Percentiles rank a stretch among this genome's conserved stretches.
Evolutionary conservation across 2,797 vertebrate genomes (phyloP).

Genomic region (Caiman crocodilus): DNA sequence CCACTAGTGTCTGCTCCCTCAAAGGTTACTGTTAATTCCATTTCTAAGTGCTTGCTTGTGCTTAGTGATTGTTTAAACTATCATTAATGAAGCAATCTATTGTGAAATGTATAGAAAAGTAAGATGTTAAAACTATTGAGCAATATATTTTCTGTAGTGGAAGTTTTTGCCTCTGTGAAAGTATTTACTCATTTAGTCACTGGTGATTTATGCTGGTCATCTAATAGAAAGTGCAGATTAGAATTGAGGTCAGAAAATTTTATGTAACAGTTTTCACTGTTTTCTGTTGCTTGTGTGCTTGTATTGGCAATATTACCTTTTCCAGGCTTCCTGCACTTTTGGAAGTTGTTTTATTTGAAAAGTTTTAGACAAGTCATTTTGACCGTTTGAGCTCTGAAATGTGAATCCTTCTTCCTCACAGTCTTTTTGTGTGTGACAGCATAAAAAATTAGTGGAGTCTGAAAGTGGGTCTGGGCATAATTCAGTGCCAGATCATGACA

Average conservation of each 20-base stretch:
- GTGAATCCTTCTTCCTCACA: not conserved
- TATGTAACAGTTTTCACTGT: not conserved
- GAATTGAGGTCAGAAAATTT: accelerated
- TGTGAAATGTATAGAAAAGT: slow-evolving; percentile 68
- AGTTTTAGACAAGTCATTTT: not conserved
- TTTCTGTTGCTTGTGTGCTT: not conserved
- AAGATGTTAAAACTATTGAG: not conserved
- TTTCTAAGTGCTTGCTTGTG: not conserved
- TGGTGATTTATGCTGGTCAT: accelerated
- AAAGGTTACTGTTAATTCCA: accelerated
- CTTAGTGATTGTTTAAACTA: not conserved
- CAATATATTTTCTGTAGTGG: slow-evolving; percentile 42
- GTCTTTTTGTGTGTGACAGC: not conserved
- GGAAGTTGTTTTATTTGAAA: not conserved
- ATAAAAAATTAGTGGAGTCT: not conserved
- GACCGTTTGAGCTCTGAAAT: accelerated
- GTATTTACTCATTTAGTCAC: not conserved
- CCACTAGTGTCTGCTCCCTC: not conserved
- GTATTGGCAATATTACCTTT: not conserved
- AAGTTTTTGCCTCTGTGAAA: not conserved
- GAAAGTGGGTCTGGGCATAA: not conserved
- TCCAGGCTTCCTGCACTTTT: no score
- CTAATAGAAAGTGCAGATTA: accelerated
- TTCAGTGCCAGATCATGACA: no score
- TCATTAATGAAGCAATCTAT: slow-evolving; percentile 33